A percentile compares a stretch with the other conserved stretches of the same genome.
Conservation (phyloP, 2,888 invertebrate species). For the Drosophila mimica region DNA sequence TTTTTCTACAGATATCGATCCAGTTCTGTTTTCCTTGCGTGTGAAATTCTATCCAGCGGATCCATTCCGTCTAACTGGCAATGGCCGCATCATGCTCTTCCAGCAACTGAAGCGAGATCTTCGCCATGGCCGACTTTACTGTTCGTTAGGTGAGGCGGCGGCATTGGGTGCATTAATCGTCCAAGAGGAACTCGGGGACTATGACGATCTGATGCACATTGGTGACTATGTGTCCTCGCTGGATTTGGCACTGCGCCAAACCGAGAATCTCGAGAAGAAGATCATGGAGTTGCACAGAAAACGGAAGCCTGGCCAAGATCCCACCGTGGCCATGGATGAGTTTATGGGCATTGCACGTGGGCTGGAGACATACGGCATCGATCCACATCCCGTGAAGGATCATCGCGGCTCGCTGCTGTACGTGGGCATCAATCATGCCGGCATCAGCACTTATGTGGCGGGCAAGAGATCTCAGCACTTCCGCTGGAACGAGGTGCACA, state of each 20-base stretch:
- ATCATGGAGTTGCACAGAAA: constrained; percentile 96
- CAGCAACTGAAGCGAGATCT: constrained; percentile 98
- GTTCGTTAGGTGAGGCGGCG: constrained; percentile 94
- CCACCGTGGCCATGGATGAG: constrained; percentile 94
- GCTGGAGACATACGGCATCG: constrained; percentile 98
- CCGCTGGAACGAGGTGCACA: constrained; percentile 97
- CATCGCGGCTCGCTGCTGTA: constrained; percentile 96
- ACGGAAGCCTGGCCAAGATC: constrained; percentile 93
- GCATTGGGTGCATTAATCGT: constrained; percentile 95
- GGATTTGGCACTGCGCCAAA: constrained; percentile 96
- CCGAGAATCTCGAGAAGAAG: constrained; percentile 95
- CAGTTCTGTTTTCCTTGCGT: constrained; percentile 96
- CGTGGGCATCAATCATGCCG: constrained; percentile 97
- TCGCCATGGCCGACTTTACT: constrained; percentile 96
- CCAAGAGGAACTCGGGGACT: constrained; percentile 98
- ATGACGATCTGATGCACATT: constrained; percentile 93
- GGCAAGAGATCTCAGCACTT: constrained; percentile 97
- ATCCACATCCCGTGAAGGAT: constrained; percentile 99
- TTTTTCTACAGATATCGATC: constrained; percentile 90
- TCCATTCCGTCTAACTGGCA: constrained; percentile 95
- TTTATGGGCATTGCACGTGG: constrained; percentile 96
- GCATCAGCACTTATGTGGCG: constrained; percentile 97
- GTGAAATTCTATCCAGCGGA: constrained; percentile 99
- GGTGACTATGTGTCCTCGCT: constrained; percentile 96
- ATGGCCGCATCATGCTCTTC: constrained; percentile 97